A percentile compares a stretch with the other conserved stretches of the same genome.
phyloP scores from a whole-genome alignment of 2,797 vertebrate species.

The Chelon auratus region DNA sequence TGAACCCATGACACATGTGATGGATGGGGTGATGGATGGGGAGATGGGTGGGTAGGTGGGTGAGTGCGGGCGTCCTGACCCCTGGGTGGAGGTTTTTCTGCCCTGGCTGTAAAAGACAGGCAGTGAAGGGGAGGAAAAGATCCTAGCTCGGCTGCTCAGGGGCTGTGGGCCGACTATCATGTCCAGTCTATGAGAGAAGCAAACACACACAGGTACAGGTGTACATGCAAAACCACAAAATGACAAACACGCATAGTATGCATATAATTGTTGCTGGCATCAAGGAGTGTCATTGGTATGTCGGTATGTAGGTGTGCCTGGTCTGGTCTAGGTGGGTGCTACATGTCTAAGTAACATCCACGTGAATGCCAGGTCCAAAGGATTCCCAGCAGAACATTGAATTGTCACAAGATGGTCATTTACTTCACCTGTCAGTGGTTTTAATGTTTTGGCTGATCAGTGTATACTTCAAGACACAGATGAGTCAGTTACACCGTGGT shows the following conservation, averaged over 20 bases:
- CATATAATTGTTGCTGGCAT: too few relatives aligned
- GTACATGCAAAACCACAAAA: slow-evolving; percentile 9
- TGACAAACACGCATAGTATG: not conserved
- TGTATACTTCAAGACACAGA: not conserved
- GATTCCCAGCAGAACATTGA: too few relatives aligned
- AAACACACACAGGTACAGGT: slow-evolving; percentile 43
- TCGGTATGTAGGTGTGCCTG: too few relatives aligned
- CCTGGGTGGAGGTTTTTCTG: slow-evolving; percentile 81
- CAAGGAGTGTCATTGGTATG: too few relatives aligned
- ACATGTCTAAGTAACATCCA: too few relatives aligned
- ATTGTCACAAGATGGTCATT: too few relatives aligned
- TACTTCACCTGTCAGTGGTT: too few relatives aligned
- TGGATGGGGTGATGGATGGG: slow-evolving; percentile 1
- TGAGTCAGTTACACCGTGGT: not conserved
- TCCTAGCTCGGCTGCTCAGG: slow-evolving; percentile 80
- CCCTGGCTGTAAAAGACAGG: slow-evolving; percentile 83
- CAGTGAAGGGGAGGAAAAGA: slow-evolving; percentile 82
- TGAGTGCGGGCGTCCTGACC: slow-evolving; percentile 73
- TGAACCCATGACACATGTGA: slow-evolving; percentile 10
- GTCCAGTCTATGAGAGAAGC: slow-evolving; percentile 80
- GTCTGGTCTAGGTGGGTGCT: too few relatives aligned
- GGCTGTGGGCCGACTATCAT: slow-evolving; percentile 82
- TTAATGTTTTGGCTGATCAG: too few relatives aligned
- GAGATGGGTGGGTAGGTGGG: slow-evolving; percentile 5
- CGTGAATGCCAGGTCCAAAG: too few relatives aligned